A percentile compares a stretch with the other conserved stretches of the same genome.
phyloP scores from a whole-genome alignment of 2,797 vertebrate species.

The Numenius phaeopus region DNA sequence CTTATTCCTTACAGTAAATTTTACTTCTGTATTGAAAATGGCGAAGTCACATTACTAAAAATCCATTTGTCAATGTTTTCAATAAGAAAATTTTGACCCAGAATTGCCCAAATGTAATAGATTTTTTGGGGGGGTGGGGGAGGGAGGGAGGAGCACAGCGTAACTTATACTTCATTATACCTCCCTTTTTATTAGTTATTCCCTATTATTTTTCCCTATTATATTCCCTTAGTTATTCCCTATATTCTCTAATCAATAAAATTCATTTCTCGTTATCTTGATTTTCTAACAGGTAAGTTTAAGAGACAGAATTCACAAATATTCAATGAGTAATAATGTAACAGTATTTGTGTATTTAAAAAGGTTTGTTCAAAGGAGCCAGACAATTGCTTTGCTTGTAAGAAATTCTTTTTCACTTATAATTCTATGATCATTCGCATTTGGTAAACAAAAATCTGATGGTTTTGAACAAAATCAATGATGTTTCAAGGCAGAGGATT shows the following conservation, averaged over 20 bases:
- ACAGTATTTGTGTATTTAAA: not conserved
- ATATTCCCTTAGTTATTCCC: not conserved
- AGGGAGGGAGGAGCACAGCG: not conserved
- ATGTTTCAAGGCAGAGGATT: not conserved
- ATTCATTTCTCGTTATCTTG: not conserved
- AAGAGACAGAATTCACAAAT: not conserved
- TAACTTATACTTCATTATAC: not conserved
- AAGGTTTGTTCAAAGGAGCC: not conserved
- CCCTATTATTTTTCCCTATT: no score
- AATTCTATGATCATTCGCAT: not conserved
- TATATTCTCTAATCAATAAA: no score
- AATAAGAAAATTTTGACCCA: not conserved
- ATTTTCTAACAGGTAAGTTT: not conserved
- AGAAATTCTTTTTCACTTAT: not conserved
- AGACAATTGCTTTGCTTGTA: not conserved
- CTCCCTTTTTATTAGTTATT: not conserved
- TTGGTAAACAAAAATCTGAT: not conserved
- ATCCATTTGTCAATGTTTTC: not conserved
- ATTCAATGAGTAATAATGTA: not conserved
- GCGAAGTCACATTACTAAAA: not conserved
- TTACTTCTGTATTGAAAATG: not conserved
- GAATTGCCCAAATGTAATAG: not conserved
- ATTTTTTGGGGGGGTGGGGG: rapidly evolving
- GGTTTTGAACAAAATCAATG: not conserved
- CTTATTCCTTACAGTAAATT: not conserved